Base-by-base conservation (phyloP, 2,113 vertebrate species). In the Talpa occidentalis region DNA sequence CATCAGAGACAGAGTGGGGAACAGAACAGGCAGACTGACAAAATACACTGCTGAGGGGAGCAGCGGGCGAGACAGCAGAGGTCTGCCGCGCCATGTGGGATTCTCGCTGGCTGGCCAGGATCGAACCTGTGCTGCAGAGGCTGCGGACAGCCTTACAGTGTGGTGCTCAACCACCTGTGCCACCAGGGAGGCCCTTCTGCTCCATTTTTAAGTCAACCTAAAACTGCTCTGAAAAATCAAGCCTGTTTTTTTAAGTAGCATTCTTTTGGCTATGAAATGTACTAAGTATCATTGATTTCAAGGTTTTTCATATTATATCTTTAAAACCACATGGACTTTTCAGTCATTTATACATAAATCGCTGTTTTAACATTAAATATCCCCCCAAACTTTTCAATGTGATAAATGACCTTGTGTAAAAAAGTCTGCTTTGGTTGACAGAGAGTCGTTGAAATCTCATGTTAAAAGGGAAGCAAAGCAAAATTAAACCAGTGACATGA, bases 401-500 rank as follows among this genome's bases (percentile, higher is more conserved):
- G 64, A 69, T 47, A n/a, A 6, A 9, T 85, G 30, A 62, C 52
- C 73, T 24, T 62, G 12, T 81, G 30, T 94, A n/a, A 69, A 73
- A 66, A 88, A 79, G 78, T 83, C 24, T 70, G 16, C 40, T 60
- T 62, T 54, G 14, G 56, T 44, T 70, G 74, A 66, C 69, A 73
- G 44, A 28, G 26, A 28, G 54, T 93, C 69, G 22, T 0, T 86
- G 54, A 90, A 37, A 15, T 86, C 49, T 26, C 42, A 28, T 40
- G n/a, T 89, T 60, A 59, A 74, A 93, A 79, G 35, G 42, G 54
- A 92, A 94, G 67, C 84, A 47, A 72, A 93, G 60, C 32, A 91
- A 78, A 93, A 93, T n/a, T 64, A 54, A 94, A 42, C 8, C 44
- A 76, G n/a, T 82, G 67, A 89, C 89, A 88, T 93, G 32, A 79